Conservation (phyloP, 2,888 invertebrate genomes). For the Netelia fuscicornis region DNA sequence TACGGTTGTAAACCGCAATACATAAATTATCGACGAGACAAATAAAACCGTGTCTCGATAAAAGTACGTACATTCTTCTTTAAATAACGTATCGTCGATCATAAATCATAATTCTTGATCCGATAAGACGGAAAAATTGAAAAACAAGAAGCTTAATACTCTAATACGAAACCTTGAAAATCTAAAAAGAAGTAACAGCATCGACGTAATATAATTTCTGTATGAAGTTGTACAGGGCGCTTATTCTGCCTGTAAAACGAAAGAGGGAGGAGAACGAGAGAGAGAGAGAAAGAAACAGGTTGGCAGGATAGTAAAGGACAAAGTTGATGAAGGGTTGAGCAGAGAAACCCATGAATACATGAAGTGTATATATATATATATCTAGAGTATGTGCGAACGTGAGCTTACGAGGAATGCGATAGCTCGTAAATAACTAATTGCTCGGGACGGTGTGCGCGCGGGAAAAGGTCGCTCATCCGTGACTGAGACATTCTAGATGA, state of each 20-base stretch:
- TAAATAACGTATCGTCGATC: slow-evolving; percentile 11
- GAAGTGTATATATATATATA: slow-evolving; percentile 9
- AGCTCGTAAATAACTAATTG: slow-evolving; percentile 77
- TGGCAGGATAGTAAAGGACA: neutral
- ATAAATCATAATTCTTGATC: slow-evolving; percentile 32
- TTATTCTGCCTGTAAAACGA: no score
- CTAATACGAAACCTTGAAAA: no score
- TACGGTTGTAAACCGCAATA: neutral
- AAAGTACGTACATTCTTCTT: slow-evolving; percentile 1
- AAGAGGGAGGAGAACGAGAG: no score
- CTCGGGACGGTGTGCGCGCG: slow-evolving; percentile 59
- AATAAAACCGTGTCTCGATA: neutral
- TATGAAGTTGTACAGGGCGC: no score
- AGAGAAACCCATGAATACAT: slow-evolving; percentile 19
- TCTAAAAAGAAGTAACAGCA: no score
- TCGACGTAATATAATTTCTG: no score
- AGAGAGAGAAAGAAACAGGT: neutral
- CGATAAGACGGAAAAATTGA: slow-evolving; percentile 19
- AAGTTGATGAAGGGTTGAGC: slow-evolving; percentile 39
- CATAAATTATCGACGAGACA: slow-evolving; percentile 42
- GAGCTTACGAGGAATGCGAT: slow-evolving; percentile 72
- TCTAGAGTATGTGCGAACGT: slow-evolving; percentile 9
- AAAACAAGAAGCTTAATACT: neutral
- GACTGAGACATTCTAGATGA: slow-evolving; percentile 56
- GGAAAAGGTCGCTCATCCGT: slow-evolving; percentile 67